Percentiles rank a stretch among this genome's conserved stretches.
Conservation (phyloP, 2,888 invertebrate species). For the Cephus pulcher region DNA sequence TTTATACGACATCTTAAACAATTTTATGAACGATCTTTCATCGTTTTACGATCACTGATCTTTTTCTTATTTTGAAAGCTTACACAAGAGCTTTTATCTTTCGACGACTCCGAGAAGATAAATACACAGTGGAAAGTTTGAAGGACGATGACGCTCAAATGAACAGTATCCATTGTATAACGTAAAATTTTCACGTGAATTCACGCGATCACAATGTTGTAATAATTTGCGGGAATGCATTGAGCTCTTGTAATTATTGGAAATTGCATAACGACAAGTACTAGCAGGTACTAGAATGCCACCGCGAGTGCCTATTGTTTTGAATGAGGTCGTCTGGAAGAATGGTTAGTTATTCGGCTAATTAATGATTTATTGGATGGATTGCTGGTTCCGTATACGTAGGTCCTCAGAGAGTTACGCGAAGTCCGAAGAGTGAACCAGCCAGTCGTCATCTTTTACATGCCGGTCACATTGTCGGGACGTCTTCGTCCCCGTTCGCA, state of each 20-base stretch:
- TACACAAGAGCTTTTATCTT: neutral
- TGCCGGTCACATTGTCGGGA: slow-evolving; percentile 39
- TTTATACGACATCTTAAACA: neutral
- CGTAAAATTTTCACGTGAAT: neutral
- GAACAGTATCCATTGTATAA: neutral
- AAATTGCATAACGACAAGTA: neutral
- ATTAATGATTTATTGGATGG: neutral
- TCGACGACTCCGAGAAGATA: neutral
- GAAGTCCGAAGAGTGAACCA: slow-evolving; percentile 38
- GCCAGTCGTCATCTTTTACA: slow-evolving; percentile 40
- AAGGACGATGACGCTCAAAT: neutral
- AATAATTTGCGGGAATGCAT: neutral
- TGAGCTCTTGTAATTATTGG: neutral
- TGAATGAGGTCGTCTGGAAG: neutral
- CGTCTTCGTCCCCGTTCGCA: slow-evolving; percentile 78
- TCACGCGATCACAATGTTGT: neutral
- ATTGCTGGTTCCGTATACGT: neutral
- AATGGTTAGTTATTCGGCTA: neutral
- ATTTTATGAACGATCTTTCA: neutral
- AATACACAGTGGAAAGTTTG: neutral
- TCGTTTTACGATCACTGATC: neutral
- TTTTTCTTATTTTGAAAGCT: neutral
- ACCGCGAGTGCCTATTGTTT: neutral
- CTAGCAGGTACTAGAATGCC: neutral
- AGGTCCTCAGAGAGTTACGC: slow-evolving; percentile 36